phyloP scores from a whole-genome alignment of 2,888 invertebrate genomes.

The Camponotus fellah region DNA sequence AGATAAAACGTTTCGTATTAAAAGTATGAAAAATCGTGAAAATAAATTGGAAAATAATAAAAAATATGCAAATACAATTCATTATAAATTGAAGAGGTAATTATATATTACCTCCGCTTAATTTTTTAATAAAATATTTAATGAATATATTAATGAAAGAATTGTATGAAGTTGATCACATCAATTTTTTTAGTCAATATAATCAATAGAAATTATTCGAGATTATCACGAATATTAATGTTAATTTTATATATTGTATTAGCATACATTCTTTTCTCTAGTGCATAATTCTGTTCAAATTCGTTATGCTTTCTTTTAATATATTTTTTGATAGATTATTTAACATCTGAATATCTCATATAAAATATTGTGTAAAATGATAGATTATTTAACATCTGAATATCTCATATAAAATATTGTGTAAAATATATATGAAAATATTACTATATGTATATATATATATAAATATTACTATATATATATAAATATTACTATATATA shows the following conservation, averaged over 20 bases:
- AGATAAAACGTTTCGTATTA: conserved; percentile 16
- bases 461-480: conserved; percentile 8
- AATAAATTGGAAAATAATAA: neutral
- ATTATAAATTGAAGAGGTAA: too few species aligned
- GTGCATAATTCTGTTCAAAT: neutral
- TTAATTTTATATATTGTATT: neutral
- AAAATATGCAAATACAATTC: conserved; percentile 15
- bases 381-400: neutral
- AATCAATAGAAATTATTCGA: neutral
- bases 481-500: conserved; percentile 14
- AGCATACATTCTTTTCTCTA: neutral
- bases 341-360: neutral
- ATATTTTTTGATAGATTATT: neutral
- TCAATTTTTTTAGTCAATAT: neutral
- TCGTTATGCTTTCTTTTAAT: neutral
- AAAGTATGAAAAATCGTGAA: conserved; percentile 27
- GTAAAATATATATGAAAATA: conserved; percentile 14
- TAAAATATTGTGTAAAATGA: neutral
- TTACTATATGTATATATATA: neutral
- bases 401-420: neutral
- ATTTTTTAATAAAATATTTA: conserved; percentile 10
- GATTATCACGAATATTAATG: neutral
- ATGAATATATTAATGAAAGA: neutral
- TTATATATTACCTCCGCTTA: neutral
- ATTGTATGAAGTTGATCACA: conserved; percentile 15